Conservation (phyloP, 2,888 invertebrate species). For the Sthenelais limicola region DNA sequence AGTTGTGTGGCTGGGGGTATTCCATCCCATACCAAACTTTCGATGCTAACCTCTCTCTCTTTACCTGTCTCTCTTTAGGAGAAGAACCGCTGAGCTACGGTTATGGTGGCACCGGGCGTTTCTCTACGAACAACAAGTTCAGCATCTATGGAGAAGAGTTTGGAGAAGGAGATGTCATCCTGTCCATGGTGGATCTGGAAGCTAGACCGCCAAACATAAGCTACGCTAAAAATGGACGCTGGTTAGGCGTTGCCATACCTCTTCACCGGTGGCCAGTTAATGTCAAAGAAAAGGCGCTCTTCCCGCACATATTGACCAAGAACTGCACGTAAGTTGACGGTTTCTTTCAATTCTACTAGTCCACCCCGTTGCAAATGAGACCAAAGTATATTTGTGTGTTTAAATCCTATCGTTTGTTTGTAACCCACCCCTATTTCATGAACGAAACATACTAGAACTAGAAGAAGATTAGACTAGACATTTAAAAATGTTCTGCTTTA, state of each 20-base stretch:
- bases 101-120: conserved; percentile 88
- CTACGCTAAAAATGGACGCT: conserved; percentile 87
- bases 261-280: conserved; percentile 79
- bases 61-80: too few species aligned
- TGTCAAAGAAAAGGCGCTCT: conserved; percentile 79
- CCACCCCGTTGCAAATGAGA: too few species aligned
- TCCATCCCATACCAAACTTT: too few species aligned
- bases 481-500: too few species aligned
- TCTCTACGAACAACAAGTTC: conserved; percentile 83
- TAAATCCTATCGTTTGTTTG: too few species aligned
- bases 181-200: conserved; percentile 80
- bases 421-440: too few species aligned
- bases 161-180: conserved; percentile 86
- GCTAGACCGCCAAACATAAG: conserved; percentile 82
- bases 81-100: conserved; percentile 84
- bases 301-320: conserved; percentile 91
- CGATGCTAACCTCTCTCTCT: too few species aligned
- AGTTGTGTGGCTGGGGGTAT: too few species aligned
- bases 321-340: conserved; percentile 78
- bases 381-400: too few species aligned
- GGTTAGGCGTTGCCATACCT: conserved; percentile 82
- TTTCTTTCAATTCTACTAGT: too few species aligned
- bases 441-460: too few species aligned
- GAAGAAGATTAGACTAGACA: too few species aligned
- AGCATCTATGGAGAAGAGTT: conserved; percentile 83